Evolutionary conservation across 2,113 vertebrate genomes (phyloP), one percentile per base, ranked within the genome.

Genomic region (Nothoprocta pentlandii): DNA sequence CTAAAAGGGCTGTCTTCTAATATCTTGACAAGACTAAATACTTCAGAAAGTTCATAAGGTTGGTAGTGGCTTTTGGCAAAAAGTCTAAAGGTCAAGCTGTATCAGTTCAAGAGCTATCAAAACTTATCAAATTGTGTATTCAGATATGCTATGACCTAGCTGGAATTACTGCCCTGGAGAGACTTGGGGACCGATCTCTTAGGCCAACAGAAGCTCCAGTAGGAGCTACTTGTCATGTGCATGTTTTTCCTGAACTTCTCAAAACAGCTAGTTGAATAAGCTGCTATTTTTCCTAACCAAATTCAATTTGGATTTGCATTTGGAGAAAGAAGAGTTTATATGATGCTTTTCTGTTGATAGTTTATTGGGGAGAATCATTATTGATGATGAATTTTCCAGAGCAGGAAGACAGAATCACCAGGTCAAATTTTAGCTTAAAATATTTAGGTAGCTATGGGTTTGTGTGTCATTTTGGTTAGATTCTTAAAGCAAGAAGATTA

Each of bases 141-240:
- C 96, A 95, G 97, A 97, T 92, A 94, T 97, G 95, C 97, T 96
- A 96, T 97, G 97, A 97, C 97, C 93, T 94, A 96, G 93, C 94
- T 95, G 80, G 87, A 95, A 91, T 93, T 87, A 58, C 62, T 92
- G 71, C 69, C 95, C 34, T 32, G 59, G 21, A 83, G 83, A 59
- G 58, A 67, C 41, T 54, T 49, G 42, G 79, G 69, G 58, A 89
- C 16, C 30, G 21, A 41, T 92, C 85, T 93, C 44, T 93, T 68
- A 80, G 68, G 79, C 49, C 82, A 89, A 81, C 19, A 76, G 63
- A 89, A 89, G 69, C n/a, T 93, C 92, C 23, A 6, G 8, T 75
- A 73, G 44, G 44, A 90, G 14, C 66, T 62, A 30, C 30, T 13
- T 59, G 80, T 80, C 20, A 6, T 7, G 11, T 85, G 4, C 23